A percentile compares a stretch with the other conserved stretches of the same genome.
Evolutionary conservation across 2,888 invertebrate species (phyloP).

Genomic region (Geotrupes spiniger): DNA sequence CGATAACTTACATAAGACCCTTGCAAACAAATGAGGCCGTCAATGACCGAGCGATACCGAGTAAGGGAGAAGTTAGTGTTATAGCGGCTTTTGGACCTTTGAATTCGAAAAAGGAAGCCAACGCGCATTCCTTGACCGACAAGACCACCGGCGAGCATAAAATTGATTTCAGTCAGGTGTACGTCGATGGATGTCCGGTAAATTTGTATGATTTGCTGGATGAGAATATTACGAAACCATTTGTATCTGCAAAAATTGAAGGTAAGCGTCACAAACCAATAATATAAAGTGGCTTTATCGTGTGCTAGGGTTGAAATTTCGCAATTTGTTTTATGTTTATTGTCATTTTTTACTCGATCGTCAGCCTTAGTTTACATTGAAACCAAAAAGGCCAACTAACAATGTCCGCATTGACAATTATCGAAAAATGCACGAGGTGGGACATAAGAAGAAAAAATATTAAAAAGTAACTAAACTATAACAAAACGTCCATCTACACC

Average conservation of each 20-base stretch:
- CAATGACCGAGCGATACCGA: constrained; percentile 68
- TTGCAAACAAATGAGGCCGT: constrained; percentile 71
- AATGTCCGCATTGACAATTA: no score
- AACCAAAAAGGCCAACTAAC: no score
- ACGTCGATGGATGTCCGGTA: constrained; percentile 71
- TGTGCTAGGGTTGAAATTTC: no score
- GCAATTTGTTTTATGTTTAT: no score
- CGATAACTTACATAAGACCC: constrained; percentile 75
- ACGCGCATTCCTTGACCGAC: constrained; percentile 74
- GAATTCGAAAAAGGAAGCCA: constrained; percentile 76
- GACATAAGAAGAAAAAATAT: no score
- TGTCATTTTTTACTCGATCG: no score
- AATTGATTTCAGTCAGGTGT: constrained; percentile 72
- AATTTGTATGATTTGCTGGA: constrained; percentile 63
- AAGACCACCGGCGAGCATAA: constrained; percentile 70
- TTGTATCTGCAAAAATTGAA: constrained; percentile 65
- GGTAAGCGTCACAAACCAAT: constrained; percentile 42
- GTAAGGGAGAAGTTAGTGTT: constrained; percentile 64
- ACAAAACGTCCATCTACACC: no score
- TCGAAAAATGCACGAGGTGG: no score
- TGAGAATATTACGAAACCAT: constrained; percentile 61
- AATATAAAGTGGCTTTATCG: no score
- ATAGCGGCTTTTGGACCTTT: constrained; percentile 87
- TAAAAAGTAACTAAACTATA: no score
- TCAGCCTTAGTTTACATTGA: no score